phyloP scores from a whole-genome alignment of 2,888 invertebrate genomes.

The Dryomyza anilis region DNA sequence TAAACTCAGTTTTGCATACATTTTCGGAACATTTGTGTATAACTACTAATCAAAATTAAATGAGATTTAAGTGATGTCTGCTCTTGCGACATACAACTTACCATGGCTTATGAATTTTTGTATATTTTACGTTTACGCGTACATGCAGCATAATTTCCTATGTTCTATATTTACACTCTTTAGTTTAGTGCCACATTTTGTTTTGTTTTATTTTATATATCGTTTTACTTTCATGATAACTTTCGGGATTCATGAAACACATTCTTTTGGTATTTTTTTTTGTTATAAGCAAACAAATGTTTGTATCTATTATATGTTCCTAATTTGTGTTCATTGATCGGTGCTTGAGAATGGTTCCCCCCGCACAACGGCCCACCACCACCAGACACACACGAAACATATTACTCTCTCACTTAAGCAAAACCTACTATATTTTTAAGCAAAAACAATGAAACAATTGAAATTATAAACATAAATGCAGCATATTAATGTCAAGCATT shows the following conservation, averaged over 20 bases:
- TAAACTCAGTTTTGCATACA: too few species aligned
- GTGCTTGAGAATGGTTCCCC: conserved; percentile 18
- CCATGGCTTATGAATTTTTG: too few species aligned
- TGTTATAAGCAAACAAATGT: not conserved
- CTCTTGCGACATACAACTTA: too few species aligned
- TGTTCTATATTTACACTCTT: not conserved
- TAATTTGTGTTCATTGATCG: conserved; percentile 46
- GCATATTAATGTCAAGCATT: not conserved
- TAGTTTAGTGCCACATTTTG: not conserved
- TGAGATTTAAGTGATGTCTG: not conserved
- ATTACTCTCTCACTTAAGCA: conserved; percentile 10
- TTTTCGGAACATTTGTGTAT: not conserved
- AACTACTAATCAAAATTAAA: not conserved
- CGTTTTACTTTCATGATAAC: not conserved
- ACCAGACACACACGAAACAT: conserved; percentile 9
- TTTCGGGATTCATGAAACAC: not conserved
- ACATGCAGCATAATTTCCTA: not conserved
- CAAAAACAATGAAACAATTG: conserved; percentile 21
- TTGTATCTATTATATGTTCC: conserved; percentile 33
- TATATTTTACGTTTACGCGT: not conserved
- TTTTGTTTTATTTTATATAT: conserved; percentile 16
- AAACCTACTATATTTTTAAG: conserved; percentile 13
- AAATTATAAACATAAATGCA: conserved; percentile 12
- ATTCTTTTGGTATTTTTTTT: not conserved
- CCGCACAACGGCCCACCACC: not conserved